Evolutionary conservation across 1,140 invertebrate species (phyloP), one percentile per base, ranked within the genome.

Genomic region (Aphelinus certus): DNA sequence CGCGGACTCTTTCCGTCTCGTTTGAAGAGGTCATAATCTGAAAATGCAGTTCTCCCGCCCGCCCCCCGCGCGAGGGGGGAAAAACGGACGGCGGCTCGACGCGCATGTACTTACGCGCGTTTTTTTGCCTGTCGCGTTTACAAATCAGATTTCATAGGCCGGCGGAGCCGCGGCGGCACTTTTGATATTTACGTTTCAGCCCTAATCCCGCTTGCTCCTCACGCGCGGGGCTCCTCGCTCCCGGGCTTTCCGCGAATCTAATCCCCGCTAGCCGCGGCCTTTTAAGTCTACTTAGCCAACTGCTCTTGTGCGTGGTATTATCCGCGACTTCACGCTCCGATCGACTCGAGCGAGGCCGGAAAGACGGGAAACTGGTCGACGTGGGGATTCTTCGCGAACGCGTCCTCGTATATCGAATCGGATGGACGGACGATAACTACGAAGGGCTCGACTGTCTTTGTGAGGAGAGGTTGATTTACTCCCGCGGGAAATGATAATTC

Each of bases 181-280:
- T 75, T 64, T 75, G 26, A 75, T 75, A 70, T 65, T 75, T 75
- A 64, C 61, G n/a, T 48, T 76, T 75, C 71, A 63, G 49, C 71
- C 75, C 65, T 83, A 83, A 84, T 82, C 80, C 78, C 72, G 71
- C 73, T 62, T 79, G 73, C 78, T 79, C 78, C 81, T 84, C 82
- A 79, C 78, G 68, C 62, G 65, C 53, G 4, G 57, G 57, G 64
- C 65, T 57, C 63, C 26, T 0, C 26, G 26, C 26, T 26, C 26
- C 26, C 26, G 26, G 26, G 26, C 26, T 26, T 26, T 26, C 26
- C 26, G 26, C 26, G 26, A 26, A 26, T 26, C 26, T 26, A 26
- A 26, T 26, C 26, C 26, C 26, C 26, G 26, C 26, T 26, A 26
- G 26, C 26, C 73, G 45, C 61, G 73, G 73, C 71, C 78, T 60